phyloP scores from a whole-genome alignment of 2,113 vertebrate genomes.

The Prinia subflava region DNA sequence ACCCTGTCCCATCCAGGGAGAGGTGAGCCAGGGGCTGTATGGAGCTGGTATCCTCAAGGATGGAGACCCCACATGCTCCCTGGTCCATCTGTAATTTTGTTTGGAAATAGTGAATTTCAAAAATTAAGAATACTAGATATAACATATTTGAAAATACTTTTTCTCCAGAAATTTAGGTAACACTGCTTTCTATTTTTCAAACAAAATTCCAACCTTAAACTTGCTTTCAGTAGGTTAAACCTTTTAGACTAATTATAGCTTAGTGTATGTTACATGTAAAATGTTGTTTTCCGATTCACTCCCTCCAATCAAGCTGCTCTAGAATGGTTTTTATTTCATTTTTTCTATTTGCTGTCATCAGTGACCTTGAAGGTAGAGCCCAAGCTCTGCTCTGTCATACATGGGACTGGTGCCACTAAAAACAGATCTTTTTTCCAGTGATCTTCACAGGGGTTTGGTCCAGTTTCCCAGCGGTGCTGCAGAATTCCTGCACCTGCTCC shows the following conservation, averaged over 20 bases:
- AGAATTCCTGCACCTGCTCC: background rate
- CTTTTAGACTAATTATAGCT: background rate
- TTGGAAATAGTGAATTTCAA: background rate
- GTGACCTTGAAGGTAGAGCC: background rate
- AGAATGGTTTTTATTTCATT: background rate
- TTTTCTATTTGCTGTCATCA: background rate
- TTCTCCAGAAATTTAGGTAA: background rate
- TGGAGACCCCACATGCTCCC: background rate
- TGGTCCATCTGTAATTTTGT: background rate
- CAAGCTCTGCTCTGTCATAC: background rate
- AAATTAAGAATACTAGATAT: background rate
- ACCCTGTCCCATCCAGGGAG: fast-evolving
- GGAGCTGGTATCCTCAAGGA: background rate
- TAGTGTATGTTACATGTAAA: background rate
- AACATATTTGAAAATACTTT: background rate
- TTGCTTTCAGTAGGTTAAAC: background rate
- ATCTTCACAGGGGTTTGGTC: background rate
- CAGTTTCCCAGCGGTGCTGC: background rate
- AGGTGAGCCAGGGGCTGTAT: background rate
- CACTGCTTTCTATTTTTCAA: background rate
- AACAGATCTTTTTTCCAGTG: background rate
- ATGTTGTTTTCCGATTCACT: background rate
- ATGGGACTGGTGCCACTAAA: background rate
- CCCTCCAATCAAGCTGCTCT: background rate
- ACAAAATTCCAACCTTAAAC: background rate